A percentile compares a stretch with the other conserved stretches of the same genome.
Conservation (phyloP, 2,888 invertebrate genomes). For the Drosophila atroscutellata region DNA sequence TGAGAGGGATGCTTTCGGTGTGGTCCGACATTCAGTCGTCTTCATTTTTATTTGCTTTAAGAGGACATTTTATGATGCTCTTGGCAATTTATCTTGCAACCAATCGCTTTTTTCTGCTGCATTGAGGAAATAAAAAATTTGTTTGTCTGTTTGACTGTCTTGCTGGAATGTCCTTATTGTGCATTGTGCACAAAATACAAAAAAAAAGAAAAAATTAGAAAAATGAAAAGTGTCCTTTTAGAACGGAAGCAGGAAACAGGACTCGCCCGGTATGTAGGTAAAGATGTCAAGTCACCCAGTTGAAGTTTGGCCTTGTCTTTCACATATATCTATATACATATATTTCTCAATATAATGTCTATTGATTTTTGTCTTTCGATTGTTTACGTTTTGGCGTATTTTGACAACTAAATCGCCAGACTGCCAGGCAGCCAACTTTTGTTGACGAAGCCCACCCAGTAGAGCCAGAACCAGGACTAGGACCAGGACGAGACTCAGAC, state of each 20-base stretch:
- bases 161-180: constrained; percentile 62
- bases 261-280: constrained; percentile 68
- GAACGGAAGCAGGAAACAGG: constrained; percentile 71
- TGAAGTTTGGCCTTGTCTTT: constrained; percentile 55
- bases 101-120: constrained; percentile 44
- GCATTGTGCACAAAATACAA: constrained; percentile 48
- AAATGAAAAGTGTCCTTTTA: constrained; percentile 33
- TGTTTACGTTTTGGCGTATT: constrained; percentile 74
- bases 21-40: constrained; percentile 60
- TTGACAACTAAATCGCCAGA: constrained; percentile 77
- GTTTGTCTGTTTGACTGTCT: constrained; percentile 63
- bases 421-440: constrained; percentile 49
- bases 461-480: constrained; percentile 4
- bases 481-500: constrained; percentile 2
- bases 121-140: constrained; percentile 64
- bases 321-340: constrained; percentile 13
- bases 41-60: constrained; percentile 68
- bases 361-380: constrained; percentile 53
- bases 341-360: constrained; percentile 48
- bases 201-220: constrained; percentile 5
- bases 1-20: constrained; percentile 33
- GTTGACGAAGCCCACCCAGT: constrained; percentile 45
- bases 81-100: constrained; percentile 70
- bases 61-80: constrained; percentile 73
- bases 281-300: constrained; percentile 68